Evolutionary conservation across 1,140 invertebrate genomes (phyloP).

Genomic region (Drosophila pectinifera): DNA sequence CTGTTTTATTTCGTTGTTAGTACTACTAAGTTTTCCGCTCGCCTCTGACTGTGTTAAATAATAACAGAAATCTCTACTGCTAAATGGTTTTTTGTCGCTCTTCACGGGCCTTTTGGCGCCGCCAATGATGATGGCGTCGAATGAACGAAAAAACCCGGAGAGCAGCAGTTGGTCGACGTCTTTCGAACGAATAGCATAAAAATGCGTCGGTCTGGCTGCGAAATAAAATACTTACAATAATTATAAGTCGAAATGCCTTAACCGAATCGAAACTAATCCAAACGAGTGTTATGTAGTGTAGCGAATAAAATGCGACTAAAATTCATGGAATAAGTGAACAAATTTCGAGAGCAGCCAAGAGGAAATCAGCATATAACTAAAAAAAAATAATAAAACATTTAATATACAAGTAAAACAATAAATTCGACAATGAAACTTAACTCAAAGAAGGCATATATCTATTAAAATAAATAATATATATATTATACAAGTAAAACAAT

Average conservation of each 20-base stretch:
- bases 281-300: slow-evolving; percentile 30
- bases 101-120: slow-evolving; percentile 50
- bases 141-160: slow-evolving; percentile 57
- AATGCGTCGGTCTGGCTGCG: slow-evolving; percentile 55
- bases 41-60: slow-evolving; percentile 68
- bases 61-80: slow-evolving; percentile 71
- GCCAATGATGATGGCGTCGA: slow-evolving; percentile 38
- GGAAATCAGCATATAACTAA: slow-evolving; percentile 13
- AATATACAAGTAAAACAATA: neutral
- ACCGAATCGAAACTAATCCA: slow-evolving; percentile 43
- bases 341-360: slow-evolving; percentile 15
- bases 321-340: slow-evolving; percentile 22
- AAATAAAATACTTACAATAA: slow-evolving; percentile 45
- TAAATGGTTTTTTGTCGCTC: slow-evolving; percentile 67
- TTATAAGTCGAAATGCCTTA: slow-evolving; percentile 47
- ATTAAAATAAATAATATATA: too few species aligned
- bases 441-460: too few species aligned
- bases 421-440: too few species aligned
- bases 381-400: slow-evolving; percentile 4
- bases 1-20: slow-evolving; percentile 58
- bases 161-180: slow-evolving; percentile 80
- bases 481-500: too few species aligned
- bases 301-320: slow-evolving; percentile 22
- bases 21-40: slow-evolving; percentile 50
- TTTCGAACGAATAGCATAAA: slow-evolving; percentile 82